phyloP scores from a whole-genome alignment of 2,797 vertebrate species.

The Alcedo quadribrachys region DNA sequence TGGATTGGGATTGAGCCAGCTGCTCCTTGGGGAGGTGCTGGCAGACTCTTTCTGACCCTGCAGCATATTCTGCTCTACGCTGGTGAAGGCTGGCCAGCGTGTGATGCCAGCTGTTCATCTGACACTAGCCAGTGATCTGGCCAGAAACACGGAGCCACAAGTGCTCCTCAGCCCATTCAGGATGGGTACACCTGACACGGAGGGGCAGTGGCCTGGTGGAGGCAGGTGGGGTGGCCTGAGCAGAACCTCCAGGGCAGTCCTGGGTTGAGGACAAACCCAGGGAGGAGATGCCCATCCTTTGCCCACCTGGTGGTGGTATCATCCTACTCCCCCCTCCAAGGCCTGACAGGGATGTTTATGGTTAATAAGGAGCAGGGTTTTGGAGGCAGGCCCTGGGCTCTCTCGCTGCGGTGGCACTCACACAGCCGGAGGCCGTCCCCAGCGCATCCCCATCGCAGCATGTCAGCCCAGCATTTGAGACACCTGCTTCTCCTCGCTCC shows the following conservation, averaged over 20 bases:
- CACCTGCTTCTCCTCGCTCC: conserved; percentile 64
- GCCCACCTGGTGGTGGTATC: background rate
- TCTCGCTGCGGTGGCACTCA: background rate
- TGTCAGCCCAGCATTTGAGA: conserved; percentile 63
- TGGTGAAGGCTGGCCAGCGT: fast-evolving
- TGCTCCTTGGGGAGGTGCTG: conserved; percentile 8
- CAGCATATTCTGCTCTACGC: background rate
- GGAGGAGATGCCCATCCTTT: background rate
- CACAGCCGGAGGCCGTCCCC: conserved; percentile 50
- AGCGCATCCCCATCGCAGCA: background rate
- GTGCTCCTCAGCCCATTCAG: background rate
- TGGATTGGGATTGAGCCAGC: background rate
- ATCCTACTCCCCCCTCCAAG: background rate
- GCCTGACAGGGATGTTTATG: background rate
- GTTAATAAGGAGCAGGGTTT: background rate
- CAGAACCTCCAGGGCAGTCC: fast-evolving
- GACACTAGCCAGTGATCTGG: background rate
- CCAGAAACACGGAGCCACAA: background rate
- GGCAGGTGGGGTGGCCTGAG: background rate
- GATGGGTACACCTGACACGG: background rate
- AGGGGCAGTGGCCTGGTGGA: background rate
- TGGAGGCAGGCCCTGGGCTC: background rate
- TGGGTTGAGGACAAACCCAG: fast-evolving
- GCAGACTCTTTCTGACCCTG: conserved; percentile 1
- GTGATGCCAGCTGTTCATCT: background rate